A percentile compares a stretch with the other conserved stretches of the same genome.
phyloP scores from a whole-genome alignment of 2,113 vertebrate genomes.

The Clarias batrachus region DNA sequence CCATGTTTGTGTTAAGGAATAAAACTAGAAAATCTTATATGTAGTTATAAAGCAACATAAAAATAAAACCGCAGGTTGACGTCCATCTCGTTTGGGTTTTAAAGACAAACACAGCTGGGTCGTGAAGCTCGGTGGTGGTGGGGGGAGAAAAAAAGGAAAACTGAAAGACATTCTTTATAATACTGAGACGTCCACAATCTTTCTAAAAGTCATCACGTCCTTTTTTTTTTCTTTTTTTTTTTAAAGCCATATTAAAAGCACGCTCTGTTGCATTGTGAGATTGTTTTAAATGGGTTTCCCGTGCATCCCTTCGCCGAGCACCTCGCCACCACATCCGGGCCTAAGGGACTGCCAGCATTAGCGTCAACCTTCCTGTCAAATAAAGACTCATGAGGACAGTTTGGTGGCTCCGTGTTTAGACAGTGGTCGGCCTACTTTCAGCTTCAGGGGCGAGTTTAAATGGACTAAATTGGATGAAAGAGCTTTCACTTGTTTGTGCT shows the following conservation, averaged over 20 bases:
- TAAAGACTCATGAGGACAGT: conserved; percentile 43
- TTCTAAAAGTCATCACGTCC: conserved; percentile 22
- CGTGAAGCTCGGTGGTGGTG: background rate
- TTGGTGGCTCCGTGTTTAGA: conserved; percentile 50
- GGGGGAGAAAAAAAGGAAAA: background rate
- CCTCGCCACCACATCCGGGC: conserved; percentile 13
- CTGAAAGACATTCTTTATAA: background rate
- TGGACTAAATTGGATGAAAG: conserved; percentile 58
- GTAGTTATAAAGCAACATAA: background rate
- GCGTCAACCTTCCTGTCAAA: conserved; percentile 47
- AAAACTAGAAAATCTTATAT: background rate
- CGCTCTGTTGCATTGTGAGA: background rate
- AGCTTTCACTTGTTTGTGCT: conserved; percentile 50
- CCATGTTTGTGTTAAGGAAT: background rate
- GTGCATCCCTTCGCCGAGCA: conserved; percentile 7
- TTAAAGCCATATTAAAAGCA: conserved; percentile 25
- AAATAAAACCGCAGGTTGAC: background rate
- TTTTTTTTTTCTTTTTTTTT: conserved; percentile 15
- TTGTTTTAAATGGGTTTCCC: conserved; percentile 22
- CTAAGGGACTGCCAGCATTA: conserved; percentile 32
- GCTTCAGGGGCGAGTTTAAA: conserved; percentile 54
- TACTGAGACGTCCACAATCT: background rate
- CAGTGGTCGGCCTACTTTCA: conserved; percentile 55
- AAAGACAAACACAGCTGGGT: conserved; percentile 24
- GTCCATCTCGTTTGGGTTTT: background rate